Evolutionary conservation across 2,888 invertebrate genomes (phyloP), one percentile per base, ranked within the genome.

Genomic region (Neria commutata): DNA sequence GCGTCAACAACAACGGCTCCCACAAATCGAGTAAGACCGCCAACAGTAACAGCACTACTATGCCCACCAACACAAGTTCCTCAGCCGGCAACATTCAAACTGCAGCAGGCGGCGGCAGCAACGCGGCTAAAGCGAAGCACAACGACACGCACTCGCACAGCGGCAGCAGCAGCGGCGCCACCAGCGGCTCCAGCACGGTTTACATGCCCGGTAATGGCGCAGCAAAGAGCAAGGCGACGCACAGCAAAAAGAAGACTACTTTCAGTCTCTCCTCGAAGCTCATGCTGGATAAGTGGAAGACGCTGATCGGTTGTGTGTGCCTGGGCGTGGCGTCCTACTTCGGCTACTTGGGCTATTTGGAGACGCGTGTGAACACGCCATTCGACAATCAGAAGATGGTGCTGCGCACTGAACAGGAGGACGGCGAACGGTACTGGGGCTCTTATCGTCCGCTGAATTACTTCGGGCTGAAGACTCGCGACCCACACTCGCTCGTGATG

Each of bases 401-500:
- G 0, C 76, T 82, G 51, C 84, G 85, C 52, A 84, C 87, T n/a
- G 92, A 91, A 0, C 75, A 92, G 40, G 87, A 89, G 50, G 86
- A 90, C 2, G 89, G 91, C 0, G 90, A 91, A 11, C 85, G 89
- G 42, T 95, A 90, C 82, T 99, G 99, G 99, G 98, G 98, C 8
- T 89, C 92, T 0, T 98, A 98, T 79, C 82, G 96, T 23, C 89
- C 96, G 0, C 91, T 93, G 0, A 86, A 89, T 2, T 97, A 97
- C 81, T 90, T 97, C 79, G 97, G 96, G 0, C 82, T 99, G 77
- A 94, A 95, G 83, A 94, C 94, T 0, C 84, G 98, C 54, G 93
- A 94, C 77, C 92, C 95, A 0, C 84, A 89, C 55, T 96, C 98
- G 0, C 87, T 96, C 1, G 90, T 96, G 0, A 90, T 94, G 73